A percentile compares a stretch with the other conserved stretches of the same genome.
phyloP scores from a whole-genome alignment of 2,888 invertebrate genomes.

The Pterostichus niger region DNA sequence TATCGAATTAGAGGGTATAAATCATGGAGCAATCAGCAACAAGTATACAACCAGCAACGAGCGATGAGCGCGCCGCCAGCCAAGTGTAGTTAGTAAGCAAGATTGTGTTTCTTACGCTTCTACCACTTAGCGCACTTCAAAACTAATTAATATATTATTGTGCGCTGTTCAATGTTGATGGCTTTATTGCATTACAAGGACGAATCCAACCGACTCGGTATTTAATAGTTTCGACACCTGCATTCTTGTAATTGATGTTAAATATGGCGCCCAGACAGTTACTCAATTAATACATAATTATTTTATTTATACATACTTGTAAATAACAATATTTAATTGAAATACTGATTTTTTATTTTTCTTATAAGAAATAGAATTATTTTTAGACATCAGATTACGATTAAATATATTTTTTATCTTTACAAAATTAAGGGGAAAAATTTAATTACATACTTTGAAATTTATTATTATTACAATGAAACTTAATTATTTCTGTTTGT shows the following conservation, averaged over 20 bases:
- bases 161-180: not conserved
- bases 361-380: not conserved
- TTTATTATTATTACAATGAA: too few species aligned
- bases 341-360: not conserved
- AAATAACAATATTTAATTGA: slow-evolving; percentile 5
- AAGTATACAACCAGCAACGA: not conserved
- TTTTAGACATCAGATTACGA: not conserved
- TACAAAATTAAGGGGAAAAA: too few species aligned
- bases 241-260: slow-evolving; percentile 9
- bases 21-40: slow-evolving; percentile 43
- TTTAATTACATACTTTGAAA: too few species aligned
- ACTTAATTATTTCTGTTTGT: too few species aligned
- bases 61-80: not conserved
- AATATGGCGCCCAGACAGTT: not conserved
- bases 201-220: not conserved
- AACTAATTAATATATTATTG: slow-evolving; percentile 6
- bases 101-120: slow-evolving; percentile 11
- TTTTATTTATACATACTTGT: slow-evolving; percentile 6
- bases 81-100: not conserved
- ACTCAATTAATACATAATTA: slow-evolving; percentile 2
- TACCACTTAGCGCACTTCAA: not conserved
- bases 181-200: slow-evolving; percentile 11
- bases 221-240: slow-evolving; percentile 15
- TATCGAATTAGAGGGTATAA: slow-evolving; percentile 48
- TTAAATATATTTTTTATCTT: too few species aligned